Evolutionary conservation across 2,797 vertebrate species (phyloP).

Genomic region (Buphagus erythrorhynchus): DNA sequence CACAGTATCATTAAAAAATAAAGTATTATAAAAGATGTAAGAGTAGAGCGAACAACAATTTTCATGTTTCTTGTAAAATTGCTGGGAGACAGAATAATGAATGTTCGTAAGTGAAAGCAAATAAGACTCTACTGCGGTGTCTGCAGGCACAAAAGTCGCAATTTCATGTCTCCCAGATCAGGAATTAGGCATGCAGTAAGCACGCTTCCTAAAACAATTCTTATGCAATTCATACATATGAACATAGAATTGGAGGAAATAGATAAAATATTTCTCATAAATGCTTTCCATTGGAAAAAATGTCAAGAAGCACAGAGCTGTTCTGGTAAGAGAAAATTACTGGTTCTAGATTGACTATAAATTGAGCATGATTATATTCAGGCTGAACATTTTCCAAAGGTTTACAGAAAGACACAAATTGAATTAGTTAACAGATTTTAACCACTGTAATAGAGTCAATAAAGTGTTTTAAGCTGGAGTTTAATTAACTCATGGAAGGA

Average conservation of each 20-base stretch:
- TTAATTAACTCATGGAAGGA: not conserved
- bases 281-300: not conserved
- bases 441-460: not conserved
- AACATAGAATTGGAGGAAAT: not conserved
- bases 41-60: not conserved
- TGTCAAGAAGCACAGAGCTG: not conserved
- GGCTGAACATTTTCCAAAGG: not conserved
- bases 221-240: not conserved
- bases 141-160: not conserved
- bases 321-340: not conserved
- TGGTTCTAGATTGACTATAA: not conserved
- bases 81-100: not conserved
- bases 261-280: not conserved
- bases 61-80: not conserved
- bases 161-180: not conserved
- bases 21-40: not conserved
- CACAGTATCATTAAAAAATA: not conserved
- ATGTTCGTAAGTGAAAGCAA: not conserved
- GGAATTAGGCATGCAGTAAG: not conserved
- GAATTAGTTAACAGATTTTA: not conserved
- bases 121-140: not conserved
- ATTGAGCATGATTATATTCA: not conserved
- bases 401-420: not conserved
- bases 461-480: not conserved
- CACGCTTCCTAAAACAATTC: not conserved